Percentiles rank a stretch among this genome's conserved stretches.
Evolutionary conservation across 1,140 invertebrate species (phyloP).

Genomic region (Bombus sylvicola): DNA sequence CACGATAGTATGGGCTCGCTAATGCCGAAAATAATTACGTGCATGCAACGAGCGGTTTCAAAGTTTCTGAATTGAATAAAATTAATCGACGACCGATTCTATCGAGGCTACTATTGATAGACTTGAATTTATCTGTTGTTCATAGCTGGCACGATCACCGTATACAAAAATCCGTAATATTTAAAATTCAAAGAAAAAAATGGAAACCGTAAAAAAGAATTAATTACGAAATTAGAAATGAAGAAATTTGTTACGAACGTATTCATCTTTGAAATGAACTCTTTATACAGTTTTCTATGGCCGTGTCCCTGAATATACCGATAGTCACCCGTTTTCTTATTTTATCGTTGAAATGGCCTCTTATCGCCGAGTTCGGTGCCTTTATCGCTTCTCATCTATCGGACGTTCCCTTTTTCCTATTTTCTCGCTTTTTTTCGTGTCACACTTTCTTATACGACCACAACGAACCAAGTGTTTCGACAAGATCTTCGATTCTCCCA

Average conservation of each 20-base stretch:
- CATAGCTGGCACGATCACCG: too few species aligned
- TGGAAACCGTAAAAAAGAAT: too few species aligned
- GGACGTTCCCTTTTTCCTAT: background rate
- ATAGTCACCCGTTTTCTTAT: background rate
- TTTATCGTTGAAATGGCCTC: constrained; percentile 43
- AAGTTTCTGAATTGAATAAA: too few species aligned
- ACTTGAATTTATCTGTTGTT: too few species aligned
- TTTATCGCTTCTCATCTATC: constrained; percentile 37
- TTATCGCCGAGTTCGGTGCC: constrained; percentile 24
- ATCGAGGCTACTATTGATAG: too few species aligned
- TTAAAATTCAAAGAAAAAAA: background rate
- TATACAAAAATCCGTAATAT: too few species aligned
- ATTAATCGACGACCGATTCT: background rate
- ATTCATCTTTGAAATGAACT: background rate
- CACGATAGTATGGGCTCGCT: background rate
- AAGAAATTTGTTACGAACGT: background rate
- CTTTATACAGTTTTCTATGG: background rate
- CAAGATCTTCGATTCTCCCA: too few species aligned
- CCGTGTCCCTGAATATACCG: background rate
- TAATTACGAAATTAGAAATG: background rate
- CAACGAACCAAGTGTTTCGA: background rate
- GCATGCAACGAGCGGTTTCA: too few species aligned
- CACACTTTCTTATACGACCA: too few species aligned
- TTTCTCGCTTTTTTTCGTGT: background rate
- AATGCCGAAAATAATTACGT: too few species aligned